Percentiles rank a stretch among this genome's conserved stretches.
Evolutionary conservation across 2,797 vertebrate genomes (phyloP).

Genomic region (Trachurus trachurus): DNA sequence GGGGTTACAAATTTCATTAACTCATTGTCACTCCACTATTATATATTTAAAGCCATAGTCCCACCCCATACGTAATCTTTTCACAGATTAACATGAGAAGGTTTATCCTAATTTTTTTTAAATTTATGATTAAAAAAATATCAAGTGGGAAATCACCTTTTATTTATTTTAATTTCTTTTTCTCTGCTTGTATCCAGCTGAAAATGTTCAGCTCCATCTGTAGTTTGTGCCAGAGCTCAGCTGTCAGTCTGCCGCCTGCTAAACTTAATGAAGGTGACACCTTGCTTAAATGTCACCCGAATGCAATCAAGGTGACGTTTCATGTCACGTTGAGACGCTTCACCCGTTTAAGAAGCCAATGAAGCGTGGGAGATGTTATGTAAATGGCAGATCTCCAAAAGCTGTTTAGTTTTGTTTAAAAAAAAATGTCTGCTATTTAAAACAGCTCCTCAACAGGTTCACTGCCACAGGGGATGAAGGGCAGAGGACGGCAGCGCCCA

Average conservation of each 20-base stretch:
- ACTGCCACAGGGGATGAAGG: background rate
- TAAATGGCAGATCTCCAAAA: background rate
- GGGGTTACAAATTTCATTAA: constrained; percentile 3
- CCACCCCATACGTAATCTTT: background rate
- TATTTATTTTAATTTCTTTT: no score
- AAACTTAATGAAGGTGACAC: constrained; percentile 3
- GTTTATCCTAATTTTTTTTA: background rate
- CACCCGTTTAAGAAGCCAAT: background rate
- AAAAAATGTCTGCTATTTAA: background rate
- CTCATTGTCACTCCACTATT: background rate
- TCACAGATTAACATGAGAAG: background rate
- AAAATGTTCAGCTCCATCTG: constrained; percentile 11
- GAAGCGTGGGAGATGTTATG: background rate
- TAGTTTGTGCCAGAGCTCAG: background rate
- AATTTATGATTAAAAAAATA: background rate
- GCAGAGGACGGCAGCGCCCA: constrained; percentile 1
- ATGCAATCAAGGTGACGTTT: constrained; percentile 19
- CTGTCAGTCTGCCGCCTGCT: background rate
- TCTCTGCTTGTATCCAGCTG: background rate
- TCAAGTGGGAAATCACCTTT: no score
- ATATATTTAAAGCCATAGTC: background rate
- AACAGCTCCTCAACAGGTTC: background rate
- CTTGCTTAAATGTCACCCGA: constrained; percentile 33
- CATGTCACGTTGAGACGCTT: background rate
- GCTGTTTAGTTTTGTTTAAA: background rate